Evolutionary conservation across 2,113 vertebrate species (phyloP), one percentile per base, ranked within the genome.

Genomic region (Ailurus styani): DNA sequence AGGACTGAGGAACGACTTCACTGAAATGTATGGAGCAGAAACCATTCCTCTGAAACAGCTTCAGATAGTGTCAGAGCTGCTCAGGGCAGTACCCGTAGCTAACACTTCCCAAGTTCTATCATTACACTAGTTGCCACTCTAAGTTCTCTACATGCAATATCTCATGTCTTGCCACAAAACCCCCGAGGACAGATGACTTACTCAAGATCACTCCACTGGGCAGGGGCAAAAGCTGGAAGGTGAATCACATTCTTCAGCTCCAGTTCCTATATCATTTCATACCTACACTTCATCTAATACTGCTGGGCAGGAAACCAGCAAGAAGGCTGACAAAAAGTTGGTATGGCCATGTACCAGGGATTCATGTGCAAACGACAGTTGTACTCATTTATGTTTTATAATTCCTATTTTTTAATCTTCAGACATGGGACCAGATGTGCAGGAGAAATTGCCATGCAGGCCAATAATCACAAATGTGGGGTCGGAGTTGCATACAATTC

Each of bases 401-500:
- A 94, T 78, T 85, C 86, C 0, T 97, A 21, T 97, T 97, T 97
- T 97, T 91, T 66, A 57, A 96, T 96, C 57, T 84, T 73, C 91
- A 99, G 99, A 96, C 99, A 99, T 52, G 99, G 99, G 27, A 99
- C 99, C 27, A 98, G 99, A 73, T 99, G 99, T 98, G 99, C 99
- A 57, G 99, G 99, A 90, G 99, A 99, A 98, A 99, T 99, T 86
- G 99, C 99, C 37, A 99, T 99, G 99, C 99, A 99, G 98, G 99
- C 99, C 64, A 99, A 99, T 98, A 99, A 99, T 98, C 99, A 99
- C 90, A 99, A 99, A 98, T 99, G 99, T 78, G 99, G 99, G 4
- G 99, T 99, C n/a, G 99, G 99, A 91, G 99, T 99, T 64, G 99
- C 99, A 6, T 99, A 99, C 98, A 99, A 99, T 98, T 99, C 99